Conservation (phyloP, 1,140 invertebrate genomes). For the Riptortus pedestris region DNA sequence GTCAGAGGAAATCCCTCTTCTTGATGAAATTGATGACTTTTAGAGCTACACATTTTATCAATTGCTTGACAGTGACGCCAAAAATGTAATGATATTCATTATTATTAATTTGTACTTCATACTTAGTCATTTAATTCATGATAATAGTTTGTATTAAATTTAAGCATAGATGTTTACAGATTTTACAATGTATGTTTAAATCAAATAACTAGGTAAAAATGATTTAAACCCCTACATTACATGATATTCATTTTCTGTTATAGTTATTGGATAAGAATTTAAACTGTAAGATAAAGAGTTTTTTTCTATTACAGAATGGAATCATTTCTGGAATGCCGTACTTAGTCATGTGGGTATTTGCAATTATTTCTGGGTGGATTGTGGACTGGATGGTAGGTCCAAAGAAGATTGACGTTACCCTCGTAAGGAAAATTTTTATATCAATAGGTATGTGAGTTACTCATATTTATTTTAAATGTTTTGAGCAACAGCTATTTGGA, state of each 20-base stretch:
- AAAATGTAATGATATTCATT: too few relatives aligned
- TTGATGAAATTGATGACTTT: too few relatives aligned
- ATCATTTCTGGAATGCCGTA: constrained; percentile 49
- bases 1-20: too few relatives aligned
- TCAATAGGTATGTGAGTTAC: constrained; percentile 48
- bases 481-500: too few relatives aligned
- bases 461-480: too few relatives aligned
- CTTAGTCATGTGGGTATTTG: constrained; percentile 51
- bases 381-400: constrained; percentile 50
- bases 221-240: too few relatives aligned
- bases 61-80: too few relatives aligned
- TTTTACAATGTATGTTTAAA: too few relatives aligned
- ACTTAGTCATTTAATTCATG: neutral
- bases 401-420: constrained; percentile 46
- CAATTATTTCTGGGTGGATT: constrained; percentile 46
- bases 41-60: too few relatives aligned
- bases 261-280: neutral
- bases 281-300: neutral
- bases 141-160: neutral
- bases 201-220: too few relatives aligned
- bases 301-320: constrained; percentile 40
- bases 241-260: neutral
- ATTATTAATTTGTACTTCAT: too few relatives aligned
- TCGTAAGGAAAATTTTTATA: constrained; percentile 60
- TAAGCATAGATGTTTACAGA: too few relatives aligned